Conservation (phyloP, 2,113 vertebrate species). For the Odobenus rosmarus region DNA sequence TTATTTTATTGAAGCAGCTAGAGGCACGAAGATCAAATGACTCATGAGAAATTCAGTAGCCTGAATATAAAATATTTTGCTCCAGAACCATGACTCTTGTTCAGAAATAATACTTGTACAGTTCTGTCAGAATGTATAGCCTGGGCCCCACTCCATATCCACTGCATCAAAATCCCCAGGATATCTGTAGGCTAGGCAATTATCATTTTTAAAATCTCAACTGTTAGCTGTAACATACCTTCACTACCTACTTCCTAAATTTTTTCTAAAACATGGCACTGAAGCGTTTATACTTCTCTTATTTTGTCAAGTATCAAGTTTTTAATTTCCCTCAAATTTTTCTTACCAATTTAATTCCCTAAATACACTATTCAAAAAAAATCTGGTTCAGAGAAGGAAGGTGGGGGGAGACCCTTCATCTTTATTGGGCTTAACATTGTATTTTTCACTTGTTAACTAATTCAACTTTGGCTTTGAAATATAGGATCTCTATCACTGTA, state of each 20-base stretch:
- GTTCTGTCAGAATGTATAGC: not conserved
- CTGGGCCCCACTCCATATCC: not conserved
- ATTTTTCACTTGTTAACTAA: slow-evolving; percentile 17
- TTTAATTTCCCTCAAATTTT: slow-evolving; percentile 29
- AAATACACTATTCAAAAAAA: slow-evolving; percentile 23
- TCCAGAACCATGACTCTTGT: not conserved
- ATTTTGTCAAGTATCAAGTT: slow-evolving; percentile 6
- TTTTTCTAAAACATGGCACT: slow-evolving; percentile 25
- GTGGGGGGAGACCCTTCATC: not conserved
- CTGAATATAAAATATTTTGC: not conserved
- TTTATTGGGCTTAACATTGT: not conserved
- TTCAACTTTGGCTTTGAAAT: not conserved
- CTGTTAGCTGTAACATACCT: not conserved
- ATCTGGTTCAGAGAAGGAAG: not conserved
- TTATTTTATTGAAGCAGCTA: not conserved
- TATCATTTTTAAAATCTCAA: not conserved
- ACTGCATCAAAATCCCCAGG: not conserved
- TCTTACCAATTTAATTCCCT: slow-evolving; percentile 42
- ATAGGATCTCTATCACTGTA: not conserved
- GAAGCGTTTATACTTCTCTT: not conserved
- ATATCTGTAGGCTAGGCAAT: not conserved
- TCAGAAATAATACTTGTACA: not conserved
- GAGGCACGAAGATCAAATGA: slow-evolving; percentile 23
- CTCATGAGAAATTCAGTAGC: not conserved
- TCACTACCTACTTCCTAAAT: not conserved